A percentile compares a stretch with the other conserved stretches of the same genome.
Evolutionary conservation across 2,113 vertebrate genomes (phyloP).

Genomic region (Labrus mixtus): DNA sequence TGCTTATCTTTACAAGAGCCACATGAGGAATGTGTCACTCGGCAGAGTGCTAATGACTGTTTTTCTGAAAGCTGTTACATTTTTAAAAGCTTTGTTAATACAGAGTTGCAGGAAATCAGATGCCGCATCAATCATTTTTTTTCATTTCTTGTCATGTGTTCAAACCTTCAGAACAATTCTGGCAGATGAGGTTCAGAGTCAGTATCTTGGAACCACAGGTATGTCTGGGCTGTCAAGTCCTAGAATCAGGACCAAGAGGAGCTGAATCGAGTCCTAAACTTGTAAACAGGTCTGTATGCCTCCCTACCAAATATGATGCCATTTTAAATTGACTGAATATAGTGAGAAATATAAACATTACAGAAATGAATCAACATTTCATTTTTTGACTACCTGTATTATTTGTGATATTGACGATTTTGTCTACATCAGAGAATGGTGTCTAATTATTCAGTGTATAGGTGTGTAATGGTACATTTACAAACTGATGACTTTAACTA

Average conservation of each 20-base stretch:
- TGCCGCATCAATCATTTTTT: conserved; percentile 18
- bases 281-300: not conserved
- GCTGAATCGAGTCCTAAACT: not conserved
- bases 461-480: no score
- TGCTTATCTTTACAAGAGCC: not conserved
- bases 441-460: no score
- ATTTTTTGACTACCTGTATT: no score
- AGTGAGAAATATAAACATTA: no score
- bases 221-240: not conserved
- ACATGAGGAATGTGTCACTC: not conserved
- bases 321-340: no score
- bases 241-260: not conserved
- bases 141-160: not conserved
- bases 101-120: conserved; percentile 7
- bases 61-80: not conserved
- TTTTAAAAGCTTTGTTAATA: not conserved
- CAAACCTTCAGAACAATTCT: not conserved
- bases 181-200: not conserved
- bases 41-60: not conserved
- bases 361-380: no score
- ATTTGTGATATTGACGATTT: no score
- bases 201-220: not conserved
- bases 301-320: no score
- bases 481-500: no score
- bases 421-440: no score